phyloP scores from a whole-genome alignment of 2,888 invertebrate genomes.

The Amiota communis region DNA sequence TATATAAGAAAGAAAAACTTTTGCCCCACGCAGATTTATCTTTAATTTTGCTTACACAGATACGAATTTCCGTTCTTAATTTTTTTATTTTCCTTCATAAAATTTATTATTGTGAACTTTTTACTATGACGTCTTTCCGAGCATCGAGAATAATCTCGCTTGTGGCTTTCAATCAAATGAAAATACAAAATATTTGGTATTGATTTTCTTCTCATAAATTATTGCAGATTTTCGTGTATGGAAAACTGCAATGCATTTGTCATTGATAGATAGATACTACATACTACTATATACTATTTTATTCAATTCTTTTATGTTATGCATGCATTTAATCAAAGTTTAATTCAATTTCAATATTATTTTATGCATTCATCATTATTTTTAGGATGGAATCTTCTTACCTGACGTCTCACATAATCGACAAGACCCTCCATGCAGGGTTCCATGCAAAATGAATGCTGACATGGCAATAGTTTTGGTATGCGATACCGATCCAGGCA shows the following conservation, averaged over 20 bases:
- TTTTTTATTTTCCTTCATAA: background rate
- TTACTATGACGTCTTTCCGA: conserved; percentile 6
- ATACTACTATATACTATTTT: background rate
- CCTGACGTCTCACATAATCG: conserved; percentile 94
- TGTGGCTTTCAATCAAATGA: background rate
- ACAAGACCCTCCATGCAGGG: conserved; percentile 98
- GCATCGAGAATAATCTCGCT: background rate
- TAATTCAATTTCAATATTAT: no score
- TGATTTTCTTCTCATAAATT: conserved; percentile 3
- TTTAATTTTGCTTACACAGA: background rate
- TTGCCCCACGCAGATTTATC: background rate
- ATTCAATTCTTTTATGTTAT: background rate
- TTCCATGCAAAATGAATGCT: conserved; percentile 99
- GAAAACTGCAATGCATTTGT: conserved; percentile 27
- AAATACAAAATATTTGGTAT: background rate
- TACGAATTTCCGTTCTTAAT: background rate
- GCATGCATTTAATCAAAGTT: no score
- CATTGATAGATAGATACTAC: background rate
- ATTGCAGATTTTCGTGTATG: conserved; percentile 4
- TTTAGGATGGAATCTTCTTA: conserved; percentile 67
- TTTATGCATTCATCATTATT: no score
- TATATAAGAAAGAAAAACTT: no score
- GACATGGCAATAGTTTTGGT: conserved; percentile 99
- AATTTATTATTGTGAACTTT: conserved; percentile 9
- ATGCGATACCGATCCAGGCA: conserved; percentile 97